Conservation (phyloP, 2,113 vertebrate species). For the Scophthalmus maximus region DNA sequence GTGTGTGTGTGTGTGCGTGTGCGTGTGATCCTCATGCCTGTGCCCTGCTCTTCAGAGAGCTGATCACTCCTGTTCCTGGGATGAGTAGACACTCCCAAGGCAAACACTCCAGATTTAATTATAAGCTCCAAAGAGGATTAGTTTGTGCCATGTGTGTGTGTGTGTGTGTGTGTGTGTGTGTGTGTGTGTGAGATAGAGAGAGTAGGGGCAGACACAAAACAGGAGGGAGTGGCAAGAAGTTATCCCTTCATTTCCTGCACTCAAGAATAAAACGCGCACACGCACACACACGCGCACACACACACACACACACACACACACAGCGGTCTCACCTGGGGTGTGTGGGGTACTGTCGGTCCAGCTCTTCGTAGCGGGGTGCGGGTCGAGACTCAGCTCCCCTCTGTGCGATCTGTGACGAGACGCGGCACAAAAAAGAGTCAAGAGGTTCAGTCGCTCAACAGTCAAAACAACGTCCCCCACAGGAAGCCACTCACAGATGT, state of each 20-base stretch:
- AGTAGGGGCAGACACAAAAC: conserved; percentile 47
- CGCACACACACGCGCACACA: neutral
- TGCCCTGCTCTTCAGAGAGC: conserved; percentile 69
- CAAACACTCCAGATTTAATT: conserved; percentile 87
- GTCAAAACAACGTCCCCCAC: neutral
- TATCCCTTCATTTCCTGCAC: conserved; percentile 51
- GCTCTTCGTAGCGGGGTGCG: conserved; percentile 85
- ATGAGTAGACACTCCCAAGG: conserved; percentile 81
- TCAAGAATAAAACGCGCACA: neutral
- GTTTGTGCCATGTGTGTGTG: conserved; percentile 41
- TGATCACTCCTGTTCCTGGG: conserved; percentile 78
- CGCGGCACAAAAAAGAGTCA: neutral
- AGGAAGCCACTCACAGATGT: too few relatives aligned
- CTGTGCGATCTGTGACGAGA: conserved; percentile 85
- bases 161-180: conserved; percentile 38
- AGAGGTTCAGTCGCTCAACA: neutral
- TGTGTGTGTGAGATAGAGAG: conserved; percentile 25
- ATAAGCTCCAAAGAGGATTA: conserved; percentile 84
- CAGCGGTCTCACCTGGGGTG: conserved; percentile 86
- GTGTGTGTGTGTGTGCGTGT: conserved; percentile 16
- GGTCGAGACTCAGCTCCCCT: conserved; percentile 85
- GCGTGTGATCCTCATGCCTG: conserved; percentile 56
- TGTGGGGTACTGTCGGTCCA: conserved; percentile 85
- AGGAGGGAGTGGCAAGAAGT: conserved; percentile 50
- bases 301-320: neutral